Conservation (phyloP, 2,113 vertebrate species). For the Illadopsis cleaveri region DNA sequence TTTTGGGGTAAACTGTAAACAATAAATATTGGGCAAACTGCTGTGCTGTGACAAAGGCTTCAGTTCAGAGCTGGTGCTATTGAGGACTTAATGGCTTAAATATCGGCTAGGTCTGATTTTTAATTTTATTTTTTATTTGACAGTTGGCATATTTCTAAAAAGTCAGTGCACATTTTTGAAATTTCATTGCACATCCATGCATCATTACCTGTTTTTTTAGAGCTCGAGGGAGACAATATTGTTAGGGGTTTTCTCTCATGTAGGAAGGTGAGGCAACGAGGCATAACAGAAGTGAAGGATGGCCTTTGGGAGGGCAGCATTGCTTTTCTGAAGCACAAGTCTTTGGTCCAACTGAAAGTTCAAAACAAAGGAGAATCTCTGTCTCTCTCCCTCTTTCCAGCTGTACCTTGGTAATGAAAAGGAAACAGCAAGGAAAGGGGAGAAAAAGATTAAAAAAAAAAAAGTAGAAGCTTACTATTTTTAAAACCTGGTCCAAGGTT, state of each 20-base stretch:
- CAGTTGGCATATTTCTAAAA: constrained; percentile 64
- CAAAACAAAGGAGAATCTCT: constrained; percentile 24
- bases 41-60: neutral
- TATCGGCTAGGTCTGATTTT: neutral
- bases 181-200: constrained; percentile 60
- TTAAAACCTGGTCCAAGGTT: neutral
- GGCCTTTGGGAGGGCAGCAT: constrained; percentile 2
- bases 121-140: neutral
- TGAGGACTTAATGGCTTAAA: neutral
- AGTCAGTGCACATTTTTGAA: constrained; percentile 62
- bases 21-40: neutral
- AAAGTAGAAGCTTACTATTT: neutral
- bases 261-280: constrained; percentile 1
- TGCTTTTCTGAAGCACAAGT: constrained; percentile 22
- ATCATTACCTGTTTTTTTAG: constrained; percentile 45
- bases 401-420: constrained; percentile 35
- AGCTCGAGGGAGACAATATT: neutral
- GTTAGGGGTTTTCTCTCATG: constrained; percentile 50
- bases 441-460: neutral
- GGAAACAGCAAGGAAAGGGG: neutral
- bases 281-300: neutral
- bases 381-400: neutral
- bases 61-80: neutral
- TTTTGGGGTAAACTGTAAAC: neutral
- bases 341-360: constrained; percentile 28